These are phyloP conservation scores for Laticauda colubrina DNA, from an alignment of 2,113 vertebrate genomes.

Conservation along the genomic window DNA sequence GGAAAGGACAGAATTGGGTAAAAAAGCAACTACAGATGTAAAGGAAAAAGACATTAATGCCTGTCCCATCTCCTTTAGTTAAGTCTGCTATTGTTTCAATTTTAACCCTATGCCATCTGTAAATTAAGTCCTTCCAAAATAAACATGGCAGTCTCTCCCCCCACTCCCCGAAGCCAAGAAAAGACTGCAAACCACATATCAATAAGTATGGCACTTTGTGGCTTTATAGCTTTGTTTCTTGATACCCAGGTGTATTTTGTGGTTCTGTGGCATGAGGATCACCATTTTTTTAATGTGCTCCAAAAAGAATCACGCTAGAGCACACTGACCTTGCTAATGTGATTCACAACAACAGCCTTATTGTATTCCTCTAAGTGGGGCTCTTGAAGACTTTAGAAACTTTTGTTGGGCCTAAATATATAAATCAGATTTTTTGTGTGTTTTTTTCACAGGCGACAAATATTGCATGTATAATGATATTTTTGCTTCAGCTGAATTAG, in stretches of 20 bases:
- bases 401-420: not conserved
- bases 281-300: not conserved
- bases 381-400: not conserved
- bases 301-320: not conserved
- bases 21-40: not conserved
- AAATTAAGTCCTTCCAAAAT: not conserved
- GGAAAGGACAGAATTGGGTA: not conserved
- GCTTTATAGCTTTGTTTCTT: not conserved
- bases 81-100: not conserved
- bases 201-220: not conserved
- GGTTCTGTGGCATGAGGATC: not conserved
- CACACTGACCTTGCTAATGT: not conserved
- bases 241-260: not conserved
- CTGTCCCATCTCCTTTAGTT: not conserved
- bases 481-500: not conserved
- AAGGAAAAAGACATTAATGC: not conserved
- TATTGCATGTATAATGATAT: not conserved
- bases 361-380: not conserved
- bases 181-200: not conserved
- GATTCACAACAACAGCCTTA: not conserved
- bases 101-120: not conserved
- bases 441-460: not conserved
- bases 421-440: not conserved
- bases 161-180: not conserved
- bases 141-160: not conserved